A percentile compares a stretch with the other conserved stretches of the same genome.
These are phyloP conservation scores for Phoebastria nigripes DNA, from an alignment of 2,797 vertebrate species.

Conservation along the genomic window DNA sequence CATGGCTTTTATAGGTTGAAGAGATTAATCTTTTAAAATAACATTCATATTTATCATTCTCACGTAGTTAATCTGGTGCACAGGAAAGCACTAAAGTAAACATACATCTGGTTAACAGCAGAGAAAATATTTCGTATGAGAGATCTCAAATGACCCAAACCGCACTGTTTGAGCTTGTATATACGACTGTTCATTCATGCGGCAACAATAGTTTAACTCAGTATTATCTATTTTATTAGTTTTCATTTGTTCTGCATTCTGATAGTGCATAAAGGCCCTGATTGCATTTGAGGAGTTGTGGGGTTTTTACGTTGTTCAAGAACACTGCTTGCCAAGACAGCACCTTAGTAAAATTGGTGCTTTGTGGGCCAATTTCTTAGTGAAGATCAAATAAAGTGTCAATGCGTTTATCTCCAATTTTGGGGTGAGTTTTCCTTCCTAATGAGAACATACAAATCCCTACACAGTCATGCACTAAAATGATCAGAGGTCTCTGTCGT, in stretches of 20 bases:
- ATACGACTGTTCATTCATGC: not conserved
- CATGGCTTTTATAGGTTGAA: not conserved
- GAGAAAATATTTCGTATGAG: not conserved
- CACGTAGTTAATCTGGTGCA: not conserved
- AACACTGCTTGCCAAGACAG: not conserved
- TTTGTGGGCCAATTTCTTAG: not conserved
- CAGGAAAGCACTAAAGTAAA: not conserved
- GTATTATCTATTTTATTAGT: not conserved
- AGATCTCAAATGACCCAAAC: not conserved
- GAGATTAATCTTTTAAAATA: constrained; percentile 24
- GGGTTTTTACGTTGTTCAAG: not conserved
- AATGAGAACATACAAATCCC: not conserved
- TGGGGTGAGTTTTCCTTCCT: not conserved
- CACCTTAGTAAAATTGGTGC: not conserved
- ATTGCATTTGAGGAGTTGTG: not conserved
- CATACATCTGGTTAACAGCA: not conserved
- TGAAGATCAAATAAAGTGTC: not conserved
- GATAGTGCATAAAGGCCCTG: not conserved
- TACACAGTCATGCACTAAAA: not conserved
- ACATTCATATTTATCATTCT: not conserved
- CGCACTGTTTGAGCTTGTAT: not conserved
- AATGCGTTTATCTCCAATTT: not conserved
- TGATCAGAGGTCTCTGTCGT: not conserved
- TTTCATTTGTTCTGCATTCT: not conserved
- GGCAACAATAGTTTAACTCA: not conserved